Evolutionary conservation across 2,888 invertebrate genomes (phyloP).

Genomic region (Perizoma flavofasciatum): DNA sequence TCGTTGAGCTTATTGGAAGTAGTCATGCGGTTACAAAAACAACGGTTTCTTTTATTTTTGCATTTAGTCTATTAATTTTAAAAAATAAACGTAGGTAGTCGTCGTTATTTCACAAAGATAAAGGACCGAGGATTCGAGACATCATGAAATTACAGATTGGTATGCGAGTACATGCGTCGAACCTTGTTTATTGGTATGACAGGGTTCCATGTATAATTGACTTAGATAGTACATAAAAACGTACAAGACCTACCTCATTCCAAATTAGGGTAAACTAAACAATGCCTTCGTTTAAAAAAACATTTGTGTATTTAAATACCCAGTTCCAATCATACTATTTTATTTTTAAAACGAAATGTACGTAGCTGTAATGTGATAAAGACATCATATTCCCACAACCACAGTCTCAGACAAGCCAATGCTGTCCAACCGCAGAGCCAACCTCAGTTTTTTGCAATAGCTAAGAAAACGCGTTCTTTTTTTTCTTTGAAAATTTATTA

Average conservation of each 20-base stretch:
- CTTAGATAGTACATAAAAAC: no score
- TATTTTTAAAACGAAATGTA: not conserved
- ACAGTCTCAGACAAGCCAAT: constrained; percentile 17
- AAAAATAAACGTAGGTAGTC: constrained; percentile 19
- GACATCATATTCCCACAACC: constrained; percentile 15
- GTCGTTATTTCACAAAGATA: constrained; percentile 21
- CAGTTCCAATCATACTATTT: no score
- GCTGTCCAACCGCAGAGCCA: constrained; percentile 17
- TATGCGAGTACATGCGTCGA: constrained; percentile 19
- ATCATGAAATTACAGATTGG: constrained; percentile 26
- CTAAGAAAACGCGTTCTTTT: constrained; percentile 44
- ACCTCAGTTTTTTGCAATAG: constrained; percentile 16
- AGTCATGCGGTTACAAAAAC: constrained; percentile 54
- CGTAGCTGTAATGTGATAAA: constrained; percentile 5
- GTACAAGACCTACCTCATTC: no score
- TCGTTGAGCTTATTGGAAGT: constrained; percentile 62
- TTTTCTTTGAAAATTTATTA: constrained; percentile 69
- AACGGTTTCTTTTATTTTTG: constrained; percentile 46
- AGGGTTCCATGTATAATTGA: constrained; percentile 1
- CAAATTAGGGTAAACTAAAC: no score
- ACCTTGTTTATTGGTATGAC: constrained; percentile 23
- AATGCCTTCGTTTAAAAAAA: no score
- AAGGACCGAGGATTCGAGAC: constrained; percentile 24
- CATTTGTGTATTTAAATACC: no score
- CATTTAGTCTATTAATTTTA: constrained; percentile 36